These are phyloP conservation scores for Lepidurus packardi DNA, from an alignment of 1,140 invertebrate species.

Conservation along the genomic window DNA sequence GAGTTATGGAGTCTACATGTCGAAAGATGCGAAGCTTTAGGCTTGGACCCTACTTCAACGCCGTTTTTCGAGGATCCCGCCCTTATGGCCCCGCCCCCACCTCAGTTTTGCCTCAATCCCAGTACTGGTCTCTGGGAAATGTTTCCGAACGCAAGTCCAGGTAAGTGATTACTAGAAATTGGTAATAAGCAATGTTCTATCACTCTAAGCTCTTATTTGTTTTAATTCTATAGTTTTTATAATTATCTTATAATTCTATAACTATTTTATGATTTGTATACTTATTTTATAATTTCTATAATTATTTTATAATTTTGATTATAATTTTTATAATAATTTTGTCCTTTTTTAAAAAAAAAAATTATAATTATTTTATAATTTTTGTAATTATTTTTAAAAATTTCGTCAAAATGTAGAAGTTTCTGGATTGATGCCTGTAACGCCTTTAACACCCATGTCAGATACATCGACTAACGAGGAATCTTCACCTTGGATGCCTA, in stretches of 20 bases:
- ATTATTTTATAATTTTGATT: too few species aligned
- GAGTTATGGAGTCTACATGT: slow-evolving; percentile 59
- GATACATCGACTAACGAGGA: not conserved
- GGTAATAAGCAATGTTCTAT: too few species aligned
- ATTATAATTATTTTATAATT: not conserved
- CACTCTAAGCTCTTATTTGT: too few species aligned
- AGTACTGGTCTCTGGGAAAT: not conserved
- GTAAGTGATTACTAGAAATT: not conserved
- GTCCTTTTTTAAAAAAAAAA: too few species aligned
- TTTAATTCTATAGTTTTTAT: too few species aligned
- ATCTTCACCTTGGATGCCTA: slow-evolving; percentile 33
- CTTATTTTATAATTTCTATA: too few species aligned
- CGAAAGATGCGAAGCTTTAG: slow-evolving; percentile 45
- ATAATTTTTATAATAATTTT: not conserved
- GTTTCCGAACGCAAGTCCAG: not conserved
- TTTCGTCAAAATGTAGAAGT: not conserved
- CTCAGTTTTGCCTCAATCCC: slow-evolving; percentile 5
- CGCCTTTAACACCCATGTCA: not conserved
- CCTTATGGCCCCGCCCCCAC: slow-evolving; percentile 6
- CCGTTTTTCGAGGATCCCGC: slow-evolving; percentile 33
- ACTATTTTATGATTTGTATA: too few species aligned
- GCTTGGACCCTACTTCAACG: slow-evolving; percentile 39
- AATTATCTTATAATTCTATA: too few species aligned
- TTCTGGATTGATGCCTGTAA: not conserved
- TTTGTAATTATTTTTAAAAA: not conserved